Conservation (phyloP, 2,888 invertebrate genomes). For the Thereva unica region DNA sequence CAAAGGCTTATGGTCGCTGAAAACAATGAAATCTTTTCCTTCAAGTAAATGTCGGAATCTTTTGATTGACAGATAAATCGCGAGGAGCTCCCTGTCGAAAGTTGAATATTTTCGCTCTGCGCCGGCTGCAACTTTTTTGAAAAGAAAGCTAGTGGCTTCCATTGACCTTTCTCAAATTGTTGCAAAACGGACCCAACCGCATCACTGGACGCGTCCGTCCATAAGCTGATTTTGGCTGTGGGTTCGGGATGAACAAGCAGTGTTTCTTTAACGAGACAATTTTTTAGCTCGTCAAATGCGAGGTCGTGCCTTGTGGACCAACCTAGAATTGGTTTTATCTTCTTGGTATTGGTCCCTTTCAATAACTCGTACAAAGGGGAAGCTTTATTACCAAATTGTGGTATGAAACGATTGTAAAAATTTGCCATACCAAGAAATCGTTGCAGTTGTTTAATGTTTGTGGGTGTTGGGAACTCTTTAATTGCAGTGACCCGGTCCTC, state of each 20-base stretch:
- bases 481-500: too few relatives aligned
- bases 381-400: neutral
- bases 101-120: conserved; percentile 49
- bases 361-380: neutral
- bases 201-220: conserved; percentile 48
- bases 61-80: conserved; percentile 48
- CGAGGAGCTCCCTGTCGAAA: conserved; percentile 53
- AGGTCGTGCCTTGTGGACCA: neutral
- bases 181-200: conserved; percentile 53
- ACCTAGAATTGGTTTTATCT: neutral
- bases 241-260: neutral
- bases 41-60: conserved; percentile 53
- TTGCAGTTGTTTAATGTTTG: neutral
- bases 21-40: conserved; percentile 47
- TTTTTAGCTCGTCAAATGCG: neutral
- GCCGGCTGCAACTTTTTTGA: conserved; percentile 48
- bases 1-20: conserved; percentile 51
- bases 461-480: neutral
- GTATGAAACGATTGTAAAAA: neutral
- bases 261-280: neutral
- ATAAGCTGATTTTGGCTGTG: neutral
- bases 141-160: conserved; percentile 52
- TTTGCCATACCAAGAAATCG: neutral
- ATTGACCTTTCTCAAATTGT: conserved; percentile 43
- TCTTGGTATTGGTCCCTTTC: neutral